Conservation (phyloP, 2,888 invertebrate genomes). For the Iselma pallidipennis region DNA sequence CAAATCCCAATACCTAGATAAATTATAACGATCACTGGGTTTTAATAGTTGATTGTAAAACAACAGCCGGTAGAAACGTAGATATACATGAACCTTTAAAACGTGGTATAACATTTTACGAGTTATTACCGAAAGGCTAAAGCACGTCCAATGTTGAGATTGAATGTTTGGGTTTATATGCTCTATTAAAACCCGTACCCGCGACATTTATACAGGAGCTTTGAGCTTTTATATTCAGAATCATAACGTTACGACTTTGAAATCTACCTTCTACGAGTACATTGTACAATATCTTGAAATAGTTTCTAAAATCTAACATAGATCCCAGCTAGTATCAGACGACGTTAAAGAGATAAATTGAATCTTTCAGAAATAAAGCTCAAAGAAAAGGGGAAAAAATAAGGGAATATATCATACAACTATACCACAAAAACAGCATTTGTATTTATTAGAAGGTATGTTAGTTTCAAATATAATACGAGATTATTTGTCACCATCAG, state of each 20-base stretch:
- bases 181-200: conserved; percentile 26
- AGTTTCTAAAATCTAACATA: conserved; percentile 8
- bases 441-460: too few species aligned
- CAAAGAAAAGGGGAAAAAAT: not conserved
- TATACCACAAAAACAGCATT: too few species aligned
- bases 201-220: conserved; percentile 25
- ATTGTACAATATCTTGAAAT: conserved; percentile 7
- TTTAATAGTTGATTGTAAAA: conserved; percentile 18
- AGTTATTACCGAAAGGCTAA: conserved; percentile 23
- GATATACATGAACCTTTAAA: too few species aligned
- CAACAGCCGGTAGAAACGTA: conserved; percentile 19
- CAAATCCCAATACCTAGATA: too few species aligned
- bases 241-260: conserved; percentile 7
- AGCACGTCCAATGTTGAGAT: conserved; percentile 32
- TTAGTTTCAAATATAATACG: too few species aligned
- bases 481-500: too few species aligned
- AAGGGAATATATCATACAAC: not conserved
- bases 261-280: not conserved
- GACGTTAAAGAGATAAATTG: too few species aligned
- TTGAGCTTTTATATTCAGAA: conserved; percentile 23
- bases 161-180: conserved; percentile 37
- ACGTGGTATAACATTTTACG: conserved; percentile 31
- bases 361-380: not conserved
- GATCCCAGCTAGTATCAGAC: not conserved
- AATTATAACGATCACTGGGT: conserved; percentile 8